phyloP scores from a whole-genome alignment of 2,888 invertebrate species.

The Cancer borealis region DNA sequence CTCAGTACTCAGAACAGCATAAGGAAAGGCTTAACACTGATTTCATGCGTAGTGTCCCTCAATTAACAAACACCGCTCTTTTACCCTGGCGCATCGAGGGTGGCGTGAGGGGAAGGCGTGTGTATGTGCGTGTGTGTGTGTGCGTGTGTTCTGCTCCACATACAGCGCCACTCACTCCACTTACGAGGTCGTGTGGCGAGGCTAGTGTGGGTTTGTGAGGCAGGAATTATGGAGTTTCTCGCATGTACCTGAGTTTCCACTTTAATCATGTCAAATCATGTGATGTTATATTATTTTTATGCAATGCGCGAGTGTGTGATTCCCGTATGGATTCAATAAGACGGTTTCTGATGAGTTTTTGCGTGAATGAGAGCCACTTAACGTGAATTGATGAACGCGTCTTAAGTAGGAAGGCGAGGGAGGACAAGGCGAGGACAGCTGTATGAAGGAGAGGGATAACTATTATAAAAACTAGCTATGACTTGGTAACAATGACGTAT shows the following conservation, averaged over 20 bases:
- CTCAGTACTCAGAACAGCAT: not conserved
- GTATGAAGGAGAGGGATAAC: not conserved
- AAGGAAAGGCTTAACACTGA: not conserved
- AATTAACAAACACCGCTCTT: not conserved
- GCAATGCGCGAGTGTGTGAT: not conserved
- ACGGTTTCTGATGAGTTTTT: not conserved
- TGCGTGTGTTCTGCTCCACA: not conserved
- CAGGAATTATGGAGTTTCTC: not conserved
- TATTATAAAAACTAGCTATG: not conserved
- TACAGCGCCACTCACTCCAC: not conserved
- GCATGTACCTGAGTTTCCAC: not conserved
- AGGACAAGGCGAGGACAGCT: constrained; percentile 20
- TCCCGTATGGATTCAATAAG: not conserved
- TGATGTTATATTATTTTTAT: not conserved
- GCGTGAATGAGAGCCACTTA: not conserved
- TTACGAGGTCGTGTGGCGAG: not conserved
- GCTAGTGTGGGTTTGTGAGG: not conserved
- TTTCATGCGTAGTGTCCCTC: not conserved
- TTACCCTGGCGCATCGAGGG: not conserved
- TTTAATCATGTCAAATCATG: not conserved
- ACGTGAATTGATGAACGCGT: not conserved
- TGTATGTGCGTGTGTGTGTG: no score
- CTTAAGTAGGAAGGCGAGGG: not conserved
- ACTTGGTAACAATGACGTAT: not conserved
- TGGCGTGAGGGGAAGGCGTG: not conserved